Percentiles rank a stretch among this genome's conserved stretches.
These are phyloP conservation scores for Molossus alvarezi DNA, from an alignment of 2,797 vertebrate species.

Conservation along the genomic window DNA sequence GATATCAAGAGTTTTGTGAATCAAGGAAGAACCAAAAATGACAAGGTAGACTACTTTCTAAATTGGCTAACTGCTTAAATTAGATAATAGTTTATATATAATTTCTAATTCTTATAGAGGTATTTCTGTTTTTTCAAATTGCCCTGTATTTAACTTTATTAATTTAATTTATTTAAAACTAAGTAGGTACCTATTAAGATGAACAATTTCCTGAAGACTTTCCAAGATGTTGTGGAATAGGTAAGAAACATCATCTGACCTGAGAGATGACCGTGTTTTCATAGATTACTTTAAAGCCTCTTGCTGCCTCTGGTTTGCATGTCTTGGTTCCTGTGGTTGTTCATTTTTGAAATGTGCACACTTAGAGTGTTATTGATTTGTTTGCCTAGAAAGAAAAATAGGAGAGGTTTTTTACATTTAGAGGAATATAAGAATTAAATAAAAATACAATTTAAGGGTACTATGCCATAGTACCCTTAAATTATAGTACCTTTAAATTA, in stretches of 20 bases:
- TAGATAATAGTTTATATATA: conserved; percentile 13
- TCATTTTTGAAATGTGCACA: not conserved
- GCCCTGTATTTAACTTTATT: not conserved
- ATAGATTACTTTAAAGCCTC: not conserved
- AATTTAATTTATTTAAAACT: not conserved
- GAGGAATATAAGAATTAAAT: not conserved
- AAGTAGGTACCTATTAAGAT: not conserved
- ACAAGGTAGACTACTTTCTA: not conserved
- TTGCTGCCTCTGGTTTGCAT: not conserved
- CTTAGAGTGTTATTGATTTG: not conserved
- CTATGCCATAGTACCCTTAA: not conserved
- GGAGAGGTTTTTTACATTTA: not conserved
- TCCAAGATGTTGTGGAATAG: not conserved
- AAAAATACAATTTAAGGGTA: not conserved
- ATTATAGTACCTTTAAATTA: not conserved
- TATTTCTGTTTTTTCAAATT: conserved; percentile 26
- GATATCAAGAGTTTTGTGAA: conserved; percentile 30
- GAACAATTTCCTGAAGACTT: not conserved
- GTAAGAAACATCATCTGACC: not conserved
- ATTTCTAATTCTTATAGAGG: not conserved
- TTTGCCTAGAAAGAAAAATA: not conserved
- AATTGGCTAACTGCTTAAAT: not conserved
- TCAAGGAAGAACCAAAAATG: not conserved
- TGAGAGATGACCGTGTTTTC: not conserved
- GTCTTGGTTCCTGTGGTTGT: not conserved